Evolutionary conservation across 2,888 invertebrate species (phyloP).

Genomic region (Brassicogethes aeneus): DNA sequence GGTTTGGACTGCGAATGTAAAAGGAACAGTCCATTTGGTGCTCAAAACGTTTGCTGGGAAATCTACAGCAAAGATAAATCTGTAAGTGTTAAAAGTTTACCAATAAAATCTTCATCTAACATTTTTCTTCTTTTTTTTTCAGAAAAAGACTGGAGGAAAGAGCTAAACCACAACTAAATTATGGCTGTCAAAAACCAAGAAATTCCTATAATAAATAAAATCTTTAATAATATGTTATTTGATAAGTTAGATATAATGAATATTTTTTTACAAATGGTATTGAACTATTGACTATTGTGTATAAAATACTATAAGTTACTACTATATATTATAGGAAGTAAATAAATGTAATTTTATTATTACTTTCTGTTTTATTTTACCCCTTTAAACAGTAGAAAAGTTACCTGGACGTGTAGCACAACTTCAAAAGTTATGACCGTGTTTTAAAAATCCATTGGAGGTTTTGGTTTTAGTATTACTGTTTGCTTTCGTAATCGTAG

Average conservation of each 20-base stretch:
- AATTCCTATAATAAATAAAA: not conserved
- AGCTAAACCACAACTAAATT: not conserved
- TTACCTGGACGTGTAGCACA: no score
- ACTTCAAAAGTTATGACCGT: no score
- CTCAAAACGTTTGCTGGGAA: slow-evolving; percentile 29
- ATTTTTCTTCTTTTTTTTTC: not conserved
- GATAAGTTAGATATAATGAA: not conserved
- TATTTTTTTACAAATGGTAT: slow-evolving; percentile 1
- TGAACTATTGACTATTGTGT: slow-evolving; percentile 1
- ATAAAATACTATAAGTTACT: slow-evolving; percentile 1
- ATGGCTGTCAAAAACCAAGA: not conserved
- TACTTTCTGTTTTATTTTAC: no score
- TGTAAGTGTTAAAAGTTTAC: slow-evolving; percentile 5
- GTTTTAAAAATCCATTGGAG: no score
- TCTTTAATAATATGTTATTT: not conserved
- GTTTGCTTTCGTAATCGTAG: no score
- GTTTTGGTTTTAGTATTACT: no score
- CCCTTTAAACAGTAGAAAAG: no score
- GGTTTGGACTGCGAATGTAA: slow-evolving; percentile 43
- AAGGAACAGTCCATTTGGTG: slow-evolving; percentile 22
- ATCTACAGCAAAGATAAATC: slow-evolving; percentile 26
- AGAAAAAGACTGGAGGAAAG: not conserved
- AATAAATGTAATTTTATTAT: no score
- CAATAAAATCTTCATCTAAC: not conserved
- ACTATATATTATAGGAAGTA: slow-evolving; percentile 1